phyloP scores from a whole-genome alignment of 2,113 vertebrate genomes.

The Scomber colias region DNA sequence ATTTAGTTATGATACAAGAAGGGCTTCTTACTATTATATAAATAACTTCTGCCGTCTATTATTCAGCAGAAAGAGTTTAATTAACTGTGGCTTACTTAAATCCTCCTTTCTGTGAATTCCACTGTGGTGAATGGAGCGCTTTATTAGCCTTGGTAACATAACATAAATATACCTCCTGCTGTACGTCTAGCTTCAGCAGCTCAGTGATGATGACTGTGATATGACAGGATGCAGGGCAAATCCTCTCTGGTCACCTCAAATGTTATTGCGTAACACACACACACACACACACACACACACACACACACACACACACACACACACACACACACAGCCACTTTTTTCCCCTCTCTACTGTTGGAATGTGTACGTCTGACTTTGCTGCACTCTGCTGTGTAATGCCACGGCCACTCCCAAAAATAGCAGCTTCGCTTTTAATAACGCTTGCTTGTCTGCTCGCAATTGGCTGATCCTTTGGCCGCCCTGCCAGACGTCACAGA shows the following conservation, averaged over 20 bases:
- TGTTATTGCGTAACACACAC: conserved; percentile 31
- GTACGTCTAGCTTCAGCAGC: background rate
- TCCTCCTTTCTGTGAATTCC: conserved; percentile 64
- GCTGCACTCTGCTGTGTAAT: conserved; percentile 72
- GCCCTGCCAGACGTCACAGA: conserved; percentile 47
- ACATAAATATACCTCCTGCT: conserved; percentile 9
- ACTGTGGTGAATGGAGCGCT: conserved; percentile 38
- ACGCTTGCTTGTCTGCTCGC: conserved; percentile 30
- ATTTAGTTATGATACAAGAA: conserved; percentile 50
- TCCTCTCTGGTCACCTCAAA: conserved; percentile 29
- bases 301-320: conserved; percentile 11
- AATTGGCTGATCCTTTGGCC: conserved; percentile 63
- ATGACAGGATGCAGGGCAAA: conserved; percentile 34
- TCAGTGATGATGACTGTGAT: background rate
- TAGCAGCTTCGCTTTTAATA: conserved; percentile 68
- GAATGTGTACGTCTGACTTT: conserved; percentile 54
- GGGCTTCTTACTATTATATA: conserved; percentile 58
- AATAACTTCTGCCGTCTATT: conserved; percentile 60
- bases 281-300: conserved; percentile 16
- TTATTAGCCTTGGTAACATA: conserved; percentile 33
- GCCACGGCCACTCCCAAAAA: conserved; percentile 65
- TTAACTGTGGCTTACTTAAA: conserved; percentile 78
- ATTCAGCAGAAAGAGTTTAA: conserved; percentile 51
- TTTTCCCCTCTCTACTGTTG: background rate
- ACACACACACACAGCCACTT: background rate